Evolutionary conservation across 2,888 invertebrate species (phyloP), one percentile per base, ranked within the genome.

Genomic region (Arctia plantaginis): DNA sequence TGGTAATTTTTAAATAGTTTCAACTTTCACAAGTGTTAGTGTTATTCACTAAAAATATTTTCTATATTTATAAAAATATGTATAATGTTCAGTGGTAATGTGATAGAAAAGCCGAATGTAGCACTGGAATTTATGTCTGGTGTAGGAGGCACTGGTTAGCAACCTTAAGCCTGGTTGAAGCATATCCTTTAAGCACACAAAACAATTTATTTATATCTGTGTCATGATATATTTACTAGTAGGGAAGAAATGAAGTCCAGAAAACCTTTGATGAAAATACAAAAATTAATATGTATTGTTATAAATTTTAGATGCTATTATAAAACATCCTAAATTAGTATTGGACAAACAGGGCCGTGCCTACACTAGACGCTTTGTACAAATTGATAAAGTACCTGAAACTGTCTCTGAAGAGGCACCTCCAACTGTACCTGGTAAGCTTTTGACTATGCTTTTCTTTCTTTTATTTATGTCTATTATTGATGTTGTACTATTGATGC

Each of bases 371-470:
- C 96, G 96, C 80, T 96, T 96, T 59, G 96, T 97, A 6, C 96
- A 96, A 90, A 96, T 97, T 65, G 96, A 96, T 72, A 96, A 96
- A 85, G 96, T 96, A 82, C 96, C 96, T 95, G 93, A 96, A 71
- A 91, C 93, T 69, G 84, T 92, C 15, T 86, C 89, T 6, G 91
- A 87, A 76, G 87, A 89, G 66, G 81, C 89, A 35, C 88, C 90
- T 70, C 75, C 79, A 59, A 85, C 86, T 62, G n/a, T n/a, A 13
- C 23, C 41, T 62, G 66, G 72, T 69, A 72, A 62, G 30, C 0
- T 59, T 41, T 15, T 69, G 10, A 0, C 27, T 51, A 47, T 10
- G 30, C 6, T 44, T 47, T 30, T 47, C 3, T 33, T 30, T 64
- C 35, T 18, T 65, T 65, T 65, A 27, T 15, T 59, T 27, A 3